phyloP scores from a whole-genome alignment of 2,797 vertebrate species.

The Alfaro cultratus region DNA sequence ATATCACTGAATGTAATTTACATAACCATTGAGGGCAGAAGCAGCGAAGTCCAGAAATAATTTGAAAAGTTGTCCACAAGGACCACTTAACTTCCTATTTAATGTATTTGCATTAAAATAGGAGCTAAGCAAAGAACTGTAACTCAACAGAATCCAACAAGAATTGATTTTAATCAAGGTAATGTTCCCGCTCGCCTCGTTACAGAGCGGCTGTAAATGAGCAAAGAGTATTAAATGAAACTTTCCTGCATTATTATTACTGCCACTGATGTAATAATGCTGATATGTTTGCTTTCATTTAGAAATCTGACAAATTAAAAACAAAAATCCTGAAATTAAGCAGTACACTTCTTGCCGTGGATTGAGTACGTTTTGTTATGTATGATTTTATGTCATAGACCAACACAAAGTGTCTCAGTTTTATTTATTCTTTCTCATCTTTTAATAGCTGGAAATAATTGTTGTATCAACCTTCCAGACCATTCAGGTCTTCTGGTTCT shows the following conservation, averaged over 20 bases:
- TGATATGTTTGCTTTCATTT: slow-evolving; percentile 32
- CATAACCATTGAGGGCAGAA: neutral
- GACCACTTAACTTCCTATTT: slow-evolving; percentile 38
- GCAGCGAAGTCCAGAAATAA: slow-evolving; percentile 27
- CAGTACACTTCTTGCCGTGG: neutral
- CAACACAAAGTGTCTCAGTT: too few species aligned
- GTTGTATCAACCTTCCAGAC: too few species aligned
- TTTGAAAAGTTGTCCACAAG: slow-evolving; percentile 16
- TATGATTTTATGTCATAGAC: too few species aligned
- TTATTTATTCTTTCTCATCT: too few species aligned
- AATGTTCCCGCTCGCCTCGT: slow-evolving; percentile 73
- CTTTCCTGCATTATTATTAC: slow-evolving; percentile 13
- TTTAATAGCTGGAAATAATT: too few species aligned
- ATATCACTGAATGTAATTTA: neutral
- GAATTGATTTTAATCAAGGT: slow-evolving; percentile 82
- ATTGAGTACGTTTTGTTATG: neutral
- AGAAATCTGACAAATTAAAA: neutral
- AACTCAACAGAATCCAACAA: slow-evolving; percentile 67
- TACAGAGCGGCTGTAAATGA: slow-evolving; percentile 60
- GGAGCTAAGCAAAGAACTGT: slow-evolving; percentile 49
- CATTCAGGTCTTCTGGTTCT: too few species aligned
- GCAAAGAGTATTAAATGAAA: slow-evolving; percentile 59
- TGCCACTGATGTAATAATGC: neutral
- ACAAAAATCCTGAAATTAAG: neutral
- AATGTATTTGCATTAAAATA: slow-evolving; percentile 50